Evolutionary conservation across 1,140 invertebrate species (phyloP).

Genomic region (Ceratina calcarata): DNA sequence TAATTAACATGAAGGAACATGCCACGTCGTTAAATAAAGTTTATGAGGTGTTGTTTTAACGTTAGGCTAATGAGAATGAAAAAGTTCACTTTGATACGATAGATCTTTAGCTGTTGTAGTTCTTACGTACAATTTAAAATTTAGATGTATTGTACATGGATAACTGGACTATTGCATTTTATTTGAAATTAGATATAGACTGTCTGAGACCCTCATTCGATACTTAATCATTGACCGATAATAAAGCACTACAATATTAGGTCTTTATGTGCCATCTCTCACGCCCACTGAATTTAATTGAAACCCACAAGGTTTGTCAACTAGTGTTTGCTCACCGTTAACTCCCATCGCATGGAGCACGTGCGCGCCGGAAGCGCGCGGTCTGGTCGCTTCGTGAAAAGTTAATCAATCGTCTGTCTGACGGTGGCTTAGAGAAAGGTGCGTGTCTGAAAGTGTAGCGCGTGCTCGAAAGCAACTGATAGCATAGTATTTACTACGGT

Average conservation of each 20-base stretch:
- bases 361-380: constrained; percentile 17
- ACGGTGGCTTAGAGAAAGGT: neutral
- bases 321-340: neutral
- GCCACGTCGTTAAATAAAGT: neutral
- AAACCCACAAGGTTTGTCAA: neutral
- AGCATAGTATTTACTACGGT: neutral
- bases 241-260: neutral
- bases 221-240: neutral
- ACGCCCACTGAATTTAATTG: neutral
- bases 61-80: neutral
- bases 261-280: neutral
- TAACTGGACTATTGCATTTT: neutral
- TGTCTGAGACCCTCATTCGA: too few species aligned
- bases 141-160: too few species aligned
- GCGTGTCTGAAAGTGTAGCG: neutral
- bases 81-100: too few species aligned
- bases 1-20: neutral
- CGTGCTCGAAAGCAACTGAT: constrained; percentile 10
- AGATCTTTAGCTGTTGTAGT: too few species aligned
- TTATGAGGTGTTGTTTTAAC: neutral
- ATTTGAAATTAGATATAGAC: too few species aligned
- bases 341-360: neutral
- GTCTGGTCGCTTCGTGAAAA: constrained; percentile 10
- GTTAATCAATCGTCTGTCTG: constrained; percentile 13
- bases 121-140: too few species aligned